Conservation (phyloP, 2,797 vertebrate species). For the Etheostoma nigrum region DNA sequence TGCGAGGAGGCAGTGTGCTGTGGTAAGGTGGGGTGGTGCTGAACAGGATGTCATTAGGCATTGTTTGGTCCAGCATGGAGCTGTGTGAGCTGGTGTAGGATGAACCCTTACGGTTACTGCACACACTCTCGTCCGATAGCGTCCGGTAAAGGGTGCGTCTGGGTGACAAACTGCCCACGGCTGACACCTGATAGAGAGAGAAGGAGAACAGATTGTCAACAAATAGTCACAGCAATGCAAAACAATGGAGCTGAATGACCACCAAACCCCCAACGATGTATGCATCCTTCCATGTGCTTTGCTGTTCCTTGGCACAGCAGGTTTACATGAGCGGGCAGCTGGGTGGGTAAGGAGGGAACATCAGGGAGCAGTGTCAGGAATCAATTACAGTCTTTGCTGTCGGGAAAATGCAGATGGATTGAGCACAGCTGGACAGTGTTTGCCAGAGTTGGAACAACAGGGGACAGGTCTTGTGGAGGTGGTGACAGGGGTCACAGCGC, state of each 20-base stretch:
- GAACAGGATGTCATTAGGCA: constrained; percentile 97
- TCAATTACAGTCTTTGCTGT: constrained; percentile 67
- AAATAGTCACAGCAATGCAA: constrained; percentile 5
- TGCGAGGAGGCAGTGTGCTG: constrained; percentile 92
- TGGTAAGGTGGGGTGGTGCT: constrained; percentile 95
- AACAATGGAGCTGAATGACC: not conserved
- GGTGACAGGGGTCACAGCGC: constrained; percentile 64
- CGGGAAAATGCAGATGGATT: constrained; percentile 64
- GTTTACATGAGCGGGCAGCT: constrained; percentile 51
- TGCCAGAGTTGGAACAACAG: constrained; percentile 46
- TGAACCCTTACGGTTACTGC: constrained; percentile 91
- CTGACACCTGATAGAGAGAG: constrained; percentile 82
- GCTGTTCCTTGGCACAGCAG: constrained; percentile 28
- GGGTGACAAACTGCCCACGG: constrained; percentile 88
- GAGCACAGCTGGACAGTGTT: constrained; percentile 69
- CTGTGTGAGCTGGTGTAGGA: constrained; percentile 93
- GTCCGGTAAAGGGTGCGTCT: constrained; percentile 92
- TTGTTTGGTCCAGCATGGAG: constrained; percentile 92
- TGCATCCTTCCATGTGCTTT: constrained; percentile 7
- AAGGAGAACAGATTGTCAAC: constrained; percentile 34
- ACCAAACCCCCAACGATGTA: not conserved
- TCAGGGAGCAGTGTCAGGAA: constrained; percentile 61
- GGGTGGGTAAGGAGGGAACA: constrained; percentile 49
- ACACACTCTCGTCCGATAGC: constrained; percentile 95
- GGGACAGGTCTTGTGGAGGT: constrained; percentile 48